Evolutionary conservation across 2,113 vertebrate species (phyloP).

Genomic region (Microtus pennsylvanicus): DNA sequence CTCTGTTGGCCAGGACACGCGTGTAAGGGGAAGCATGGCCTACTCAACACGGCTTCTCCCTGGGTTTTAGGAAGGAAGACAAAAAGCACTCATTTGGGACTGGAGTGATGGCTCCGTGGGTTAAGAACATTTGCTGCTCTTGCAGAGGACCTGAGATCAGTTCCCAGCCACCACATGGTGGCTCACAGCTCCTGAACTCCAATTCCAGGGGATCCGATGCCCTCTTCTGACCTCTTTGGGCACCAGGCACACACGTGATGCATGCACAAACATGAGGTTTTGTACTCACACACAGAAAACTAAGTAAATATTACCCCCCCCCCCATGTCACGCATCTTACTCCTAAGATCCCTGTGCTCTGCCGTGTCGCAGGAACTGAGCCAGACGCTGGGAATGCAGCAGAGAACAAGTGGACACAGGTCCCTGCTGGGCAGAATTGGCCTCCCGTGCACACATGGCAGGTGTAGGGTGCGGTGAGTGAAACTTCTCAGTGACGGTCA

Average conservation of each 20-base stretch:
- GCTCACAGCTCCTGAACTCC: not conserved
- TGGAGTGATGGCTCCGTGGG: not conserved
- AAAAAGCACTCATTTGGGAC: not conserved
- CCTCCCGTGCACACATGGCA: accelerated
- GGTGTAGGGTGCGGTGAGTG: accelerated
- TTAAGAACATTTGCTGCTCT: not conserved
- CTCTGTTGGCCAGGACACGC: not conserved
- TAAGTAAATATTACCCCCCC: not conserved
- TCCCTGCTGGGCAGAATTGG: no score
- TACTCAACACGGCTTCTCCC: not conserved
- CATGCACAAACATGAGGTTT: not conserved
- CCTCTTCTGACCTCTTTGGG: not conserved
- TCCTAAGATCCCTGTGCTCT: not conserved
- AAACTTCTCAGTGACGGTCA: accelerated
- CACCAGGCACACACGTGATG: not conserved
- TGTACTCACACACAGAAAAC: not conserved
- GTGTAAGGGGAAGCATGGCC: not conserved
- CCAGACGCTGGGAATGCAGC: not conserved
- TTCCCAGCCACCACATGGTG: not conserved
- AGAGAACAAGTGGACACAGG: not conserved
- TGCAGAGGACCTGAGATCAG: not conserved
- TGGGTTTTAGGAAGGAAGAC: not conserved
- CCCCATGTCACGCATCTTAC: not conserved
- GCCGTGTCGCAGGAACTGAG: not conserved
- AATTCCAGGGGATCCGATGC: not conserved